These are phyloP conservation scores for Macrotis lagotis DNA, from an alignment of 2,113 vertebrate genomes.

Conservation along the genomic window DNA sequence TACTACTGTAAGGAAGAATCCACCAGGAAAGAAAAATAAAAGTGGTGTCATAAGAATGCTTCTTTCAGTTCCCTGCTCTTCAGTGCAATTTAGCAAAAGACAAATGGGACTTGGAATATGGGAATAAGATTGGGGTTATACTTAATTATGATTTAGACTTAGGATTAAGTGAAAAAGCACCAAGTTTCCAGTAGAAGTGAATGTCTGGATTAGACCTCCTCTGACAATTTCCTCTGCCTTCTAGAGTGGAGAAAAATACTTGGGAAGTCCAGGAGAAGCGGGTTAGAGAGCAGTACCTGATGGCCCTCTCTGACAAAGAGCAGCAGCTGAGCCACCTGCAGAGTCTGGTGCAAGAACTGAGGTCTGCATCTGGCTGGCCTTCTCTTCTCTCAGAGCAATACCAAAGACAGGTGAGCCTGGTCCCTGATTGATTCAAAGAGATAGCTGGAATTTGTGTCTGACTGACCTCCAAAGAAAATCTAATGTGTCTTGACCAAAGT, in stretches of 20 bases:
- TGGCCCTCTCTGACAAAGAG: slow-evolving; percentile 89
- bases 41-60: background rate
- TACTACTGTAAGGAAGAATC: background rate
- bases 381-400: slow-evolving; percentile 80
- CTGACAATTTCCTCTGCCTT: background rate
- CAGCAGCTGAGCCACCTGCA: slow-evolving; percentile 87
- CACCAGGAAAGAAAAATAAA: background rate
- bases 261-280: slow-evolving; percentile 88
- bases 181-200: background rate
- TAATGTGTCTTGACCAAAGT: background rate
- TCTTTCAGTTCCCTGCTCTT: background rate
- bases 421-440: background rate
- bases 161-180: background rate
- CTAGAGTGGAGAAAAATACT: slow-evolving; percentile 82
- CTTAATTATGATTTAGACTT: background rate
- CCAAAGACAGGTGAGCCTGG: slow-evolving; percentile 83
- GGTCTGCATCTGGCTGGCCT: slow-evolving; percentile 62
- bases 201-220: background rate
- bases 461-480: background rate
- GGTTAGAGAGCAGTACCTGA: slow-evolving; percentile 89
- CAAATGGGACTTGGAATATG: background rate
- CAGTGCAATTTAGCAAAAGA: background rate
- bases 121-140: background rate
- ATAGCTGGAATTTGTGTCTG: slow-evolving; percentile 10
- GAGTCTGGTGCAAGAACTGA: slow-evolving; percentile 83